These are phyloP conservation scores for Hydrolagus colliei DNA, from an alignment of 2,797 vertebrate species.

Conservation along the genomic window DNA sequence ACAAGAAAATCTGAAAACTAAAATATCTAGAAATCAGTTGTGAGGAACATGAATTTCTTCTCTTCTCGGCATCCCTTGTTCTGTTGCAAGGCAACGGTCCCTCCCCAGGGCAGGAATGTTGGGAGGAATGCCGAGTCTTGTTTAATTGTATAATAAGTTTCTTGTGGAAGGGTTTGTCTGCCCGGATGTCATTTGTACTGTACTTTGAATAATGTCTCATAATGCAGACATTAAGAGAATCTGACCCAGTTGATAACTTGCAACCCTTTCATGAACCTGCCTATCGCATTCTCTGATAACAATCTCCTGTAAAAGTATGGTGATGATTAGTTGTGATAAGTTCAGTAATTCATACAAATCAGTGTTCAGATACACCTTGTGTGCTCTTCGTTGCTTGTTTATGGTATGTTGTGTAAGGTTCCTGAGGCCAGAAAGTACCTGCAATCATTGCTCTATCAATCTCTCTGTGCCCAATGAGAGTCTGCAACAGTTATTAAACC, in stretches of 20 bases:
- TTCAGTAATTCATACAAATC: neutral
- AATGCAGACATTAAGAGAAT: neutral
- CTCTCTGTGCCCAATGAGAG: too few species aligned
- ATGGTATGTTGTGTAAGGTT: neutral
- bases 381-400: neutral
- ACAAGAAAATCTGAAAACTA: neutral
- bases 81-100: neutral
- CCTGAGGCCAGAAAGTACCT: too few species aligned
- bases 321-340: neutral
- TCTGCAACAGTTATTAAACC: too few species aligned
- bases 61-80: neutral
- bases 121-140: neutral
- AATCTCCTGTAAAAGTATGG: too few species aligned
- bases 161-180: neutral
- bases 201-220: neutral
- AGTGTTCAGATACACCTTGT: neutral
- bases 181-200: neutral
- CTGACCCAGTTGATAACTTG: neutral
- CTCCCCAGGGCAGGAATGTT: constrained; percentile 17
- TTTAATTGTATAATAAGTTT: constrained; percentile 15
- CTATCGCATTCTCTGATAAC: neutral
- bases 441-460: too few species aligned
- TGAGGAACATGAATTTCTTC: neutral
- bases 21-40: neutral
- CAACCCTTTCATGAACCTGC: neutral